Evolutionary conservation across 37 sponge, comb jelly and placozoan species (phyloP), one percentile per base, ranked within the genome.

Genomic region (Halisarca cf. caerulea): DNA sequence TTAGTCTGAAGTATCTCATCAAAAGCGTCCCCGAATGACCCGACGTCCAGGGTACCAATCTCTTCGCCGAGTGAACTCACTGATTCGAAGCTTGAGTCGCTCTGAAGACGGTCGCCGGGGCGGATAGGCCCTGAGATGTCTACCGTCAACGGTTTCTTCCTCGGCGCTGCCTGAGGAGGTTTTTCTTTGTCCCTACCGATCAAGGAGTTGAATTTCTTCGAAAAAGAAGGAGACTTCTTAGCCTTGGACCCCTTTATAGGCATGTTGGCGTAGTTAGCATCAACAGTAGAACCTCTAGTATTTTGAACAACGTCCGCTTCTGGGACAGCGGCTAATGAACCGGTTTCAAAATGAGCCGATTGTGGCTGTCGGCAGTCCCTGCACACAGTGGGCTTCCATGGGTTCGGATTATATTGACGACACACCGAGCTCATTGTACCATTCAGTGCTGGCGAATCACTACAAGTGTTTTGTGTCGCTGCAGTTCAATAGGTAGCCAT

Each of bases 341-440:
- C 33, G n/a, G 64, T 59, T 33, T 23, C 62, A 11, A 7, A 9
- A 34, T 81, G 82, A 5, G 37, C 64, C 18, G 82, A 42, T 54
- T 58, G 80, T 27, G 85, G 78, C 21, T 58, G 38, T 30, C 36
- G 59, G 78, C 90, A 89, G 28, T 85, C 62, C 27, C 81, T 35
- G 64, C 90, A 89, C 2, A 80, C 66, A 5, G 44, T 39, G 8
- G 90, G 90, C 66, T 82, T 69, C 90, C 90, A 89, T 11, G 58
- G 36, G 83, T 89, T 80, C 4, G 86, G 78, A 18, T 74, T 5
- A 81, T 85, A 89, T 18, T 59, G 60, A 5, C 57, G 45, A 60
- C 90, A 89, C 40, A 41, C 88, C n/a, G n/a, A n/a, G 21, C 21
- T 42, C 54, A 41, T 33, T 17, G 41, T 85, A 34, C 47, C 27